A percentile compares a stretch with the other conserved stretches of the same genome.
Evolutionary conservation across 2,888 invertebrate species (phyloP).

Genomic region (Sisyra nigra): DNA sequence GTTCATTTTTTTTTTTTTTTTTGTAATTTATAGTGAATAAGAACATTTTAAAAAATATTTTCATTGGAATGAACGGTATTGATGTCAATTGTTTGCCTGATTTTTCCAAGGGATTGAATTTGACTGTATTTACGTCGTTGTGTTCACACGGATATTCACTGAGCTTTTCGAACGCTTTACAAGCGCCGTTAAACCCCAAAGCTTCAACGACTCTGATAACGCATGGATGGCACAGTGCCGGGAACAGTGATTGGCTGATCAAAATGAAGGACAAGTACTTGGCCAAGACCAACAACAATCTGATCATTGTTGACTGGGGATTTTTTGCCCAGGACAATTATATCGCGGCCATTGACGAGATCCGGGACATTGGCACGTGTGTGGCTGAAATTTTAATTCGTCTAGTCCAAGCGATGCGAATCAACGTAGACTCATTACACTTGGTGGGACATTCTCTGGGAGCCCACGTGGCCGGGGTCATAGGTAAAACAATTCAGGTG

Average conservation of each 20-base stretch:
- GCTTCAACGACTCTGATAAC: slow-evolving; percentile 27
- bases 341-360: slow-evolving; percentile 26
- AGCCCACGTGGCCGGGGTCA: slow-evolving; percentile 25
- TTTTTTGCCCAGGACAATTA: slow-evolving; percentile 17
- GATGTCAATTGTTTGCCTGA: too few relatives aligned
- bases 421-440: slow-evolving; percentile 26
- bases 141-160: too few relatives aligned
- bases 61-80: too few relatives aligned
- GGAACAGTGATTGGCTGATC: slow-evolving; percentile 22
- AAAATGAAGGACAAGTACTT: slow-evolving; percentile 27
- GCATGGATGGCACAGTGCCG: slow-evolving; percentile 31
- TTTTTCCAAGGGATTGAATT: too few relatives aligned
- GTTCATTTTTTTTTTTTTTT: too few relatives aligned
- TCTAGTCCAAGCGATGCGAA: too few relatives aligned
- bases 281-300: slow-evolving; percentile 24
- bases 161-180: background rate
- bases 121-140: too few relatives aligned
- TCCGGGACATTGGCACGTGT: slow-evolving; percentile 24
- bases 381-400: slow-evolving; percentile 24
- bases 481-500: slow-evolving; percentile 15
- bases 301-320: slow-evolving; percentile 29
- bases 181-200: slow-evolving; percentile 10
- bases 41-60: too few relatives aligned
- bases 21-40: too few relatives aligned
- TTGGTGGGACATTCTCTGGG: slow-evolving; percentile 28